A percentile compares a stretch with the other conserved stretches of the same genome.
Conservation (phyloP, 2,888 invertebrate genomes). For the Dasypolia templi region DNA sequence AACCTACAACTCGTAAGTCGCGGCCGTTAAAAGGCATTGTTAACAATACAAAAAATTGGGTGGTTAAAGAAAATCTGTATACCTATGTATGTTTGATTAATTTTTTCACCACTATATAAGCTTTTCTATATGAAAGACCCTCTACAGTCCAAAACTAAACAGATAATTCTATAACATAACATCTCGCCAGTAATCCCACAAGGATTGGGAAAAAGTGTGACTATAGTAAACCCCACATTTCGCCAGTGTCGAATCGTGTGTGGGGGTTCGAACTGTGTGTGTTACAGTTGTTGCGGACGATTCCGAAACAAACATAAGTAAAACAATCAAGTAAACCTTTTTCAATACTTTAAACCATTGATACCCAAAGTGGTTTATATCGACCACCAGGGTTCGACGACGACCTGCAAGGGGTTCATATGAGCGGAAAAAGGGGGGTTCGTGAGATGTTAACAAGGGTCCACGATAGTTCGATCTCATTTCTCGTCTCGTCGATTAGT, state of each 20-base stretch:
- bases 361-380: too few relatives aligned
- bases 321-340: neutral
- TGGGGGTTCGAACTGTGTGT: neutral
- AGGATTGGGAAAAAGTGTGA: neutral
- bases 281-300: neutral
- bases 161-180: neutral
- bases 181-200: neutral
- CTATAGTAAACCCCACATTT: neutral
- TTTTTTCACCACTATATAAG: neutral
- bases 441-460: too few relatives aligned
- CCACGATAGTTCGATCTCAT: too few relatives aligned
- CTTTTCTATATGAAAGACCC: neutral
- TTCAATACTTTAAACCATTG: slow-evolving; percentile 1
- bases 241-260: too few relatives aligned
- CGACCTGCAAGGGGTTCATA: too few relatives aligned
- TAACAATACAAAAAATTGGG: too few relatives aligned
- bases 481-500: too few relatives aligned
- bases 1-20: too few relatives aligned
- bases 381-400: too few relatives aligned
- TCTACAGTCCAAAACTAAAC: neutral
- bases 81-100: neutral
- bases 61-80: too few relatives aligned
- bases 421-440: too few relatives aligned
- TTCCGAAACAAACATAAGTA: neutral
- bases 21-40: too few relatives aligned